Conservation (phyloP, 1,140 invertebrate species). For the Listronotus bonariensis region DNA sequence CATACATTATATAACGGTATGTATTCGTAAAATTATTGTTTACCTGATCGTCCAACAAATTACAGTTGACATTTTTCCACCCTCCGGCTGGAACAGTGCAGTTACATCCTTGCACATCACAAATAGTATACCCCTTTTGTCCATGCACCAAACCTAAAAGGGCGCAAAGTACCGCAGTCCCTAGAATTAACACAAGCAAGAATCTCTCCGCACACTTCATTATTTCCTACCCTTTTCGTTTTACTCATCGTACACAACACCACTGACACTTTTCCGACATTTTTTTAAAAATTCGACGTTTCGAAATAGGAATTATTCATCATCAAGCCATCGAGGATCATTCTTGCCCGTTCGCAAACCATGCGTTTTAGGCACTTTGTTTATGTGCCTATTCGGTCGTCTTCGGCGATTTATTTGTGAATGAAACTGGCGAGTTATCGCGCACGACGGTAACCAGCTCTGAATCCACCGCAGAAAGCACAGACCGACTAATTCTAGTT, state of each 20-base stretch:
- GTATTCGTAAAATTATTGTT: constrained; percentile 23
- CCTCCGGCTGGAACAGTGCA: constrained; percentile 62
- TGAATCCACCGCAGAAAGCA: too few relatives aligned
- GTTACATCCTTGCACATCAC: constrained; percentile 63
- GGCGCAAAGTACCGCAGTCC: constrained; percentile 32
- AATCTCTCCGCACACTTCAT: constrained; percentile 32
- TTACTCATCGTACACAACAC: constrained; percentile 13
- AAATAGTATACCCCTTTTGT: constrained; percentile 54
- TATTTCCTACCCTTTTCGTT: neutral
- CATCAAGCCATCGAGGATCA: constrained; percentile 1
- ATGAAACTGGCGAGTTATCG: too few relatives aligned
- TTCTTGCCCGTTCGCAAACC: too few relatives aligned
- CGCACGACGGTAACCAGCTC: too few relatives aligned
- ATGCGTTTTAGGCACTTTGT: too few relatives aligned
- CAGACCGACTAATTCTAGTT: constrained; percentile 23
- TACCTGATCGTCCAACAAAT: constrained; percentile 65
- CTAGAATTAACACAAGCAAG: constrained; percentile 37
- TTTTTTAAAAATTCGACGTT: constrained; percentile 13
- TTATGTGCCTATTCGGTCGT: too few relatives aligned
- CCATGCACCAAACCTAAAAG: constrained; percentile 20
- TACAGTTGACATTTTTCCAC: constrained; percentile 68
- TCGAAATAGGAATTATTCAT: neutral
- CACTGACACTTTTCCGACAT: neutral
- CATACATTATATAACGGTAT: too few relatives aligned
- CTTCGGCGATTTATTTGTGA: too few relatives aligned